Evolutionary conservation across 2,797 vertebrate species (phyloP).

Genomic region (Thaleichthys pacificus): DNA sequence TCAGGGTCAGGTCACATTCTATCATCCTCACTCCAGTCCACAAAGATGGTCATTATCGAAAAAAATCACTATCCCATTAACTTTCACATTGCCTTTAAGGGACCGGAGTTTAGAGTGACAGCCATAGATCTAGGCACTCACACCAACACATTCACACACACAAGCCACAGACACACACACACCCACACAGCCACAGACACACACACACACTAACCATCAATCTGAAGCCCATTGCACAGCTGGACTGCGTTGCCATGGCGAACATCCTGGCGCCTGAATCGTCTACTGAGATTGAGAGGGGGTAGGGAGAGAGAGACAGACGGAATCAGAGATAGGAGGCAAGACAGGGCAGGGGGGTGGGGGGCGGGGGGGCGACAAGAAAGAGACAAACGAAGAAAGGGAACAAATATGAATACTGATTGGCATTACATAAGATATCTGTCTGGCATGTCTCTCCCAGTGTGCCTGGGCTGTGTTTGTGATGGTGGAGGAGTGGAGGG

Average conservation of each 20-base stretch:
- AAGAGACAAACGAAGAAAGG: slow-evolving; percentile 34
- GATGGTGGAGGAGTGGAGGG: too few species aligned
- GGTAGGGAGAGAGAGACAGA: slow-evolving; percentile 7
- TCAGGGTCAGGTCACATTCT: slow-evolving; percentile 7
- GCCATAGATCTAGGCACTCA: background rate
- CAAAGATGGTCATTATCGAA: background rate
- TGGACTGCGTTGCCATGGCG: slow-evolving; percentile 95
- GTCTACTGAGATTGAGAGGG: slow-evolving; percentile 68
- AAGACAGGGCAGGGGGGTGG: background rate
- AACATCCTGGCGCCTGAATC: slow-evolving; percentile 95
- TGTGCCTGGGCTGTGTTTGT: too few species aligned
- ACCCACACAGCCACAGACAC: background rate
- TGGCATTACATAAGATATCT: background rate
- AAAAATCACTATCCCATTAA: slow-evolving; percentile 17
- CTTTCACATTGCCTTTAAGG: background rate
- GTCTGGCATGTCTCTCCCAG: background rate
- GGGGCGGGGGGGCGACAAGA: slow-evolving; percentile 29
- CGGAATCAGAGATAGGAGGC: background rate
- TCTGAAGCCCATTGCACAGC: slow-evolving; percentile 93
- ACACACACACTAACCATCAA: slow-evolving; percentile 80
- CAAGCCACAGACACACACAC: slow-evolving; percentile 6
- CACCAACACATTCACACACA: background rate
- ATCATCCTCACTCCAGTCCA: background rate
- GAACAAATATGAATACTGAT: slow-evolving; percentile 41
- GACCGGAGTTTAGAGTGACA: background rate